Evolutionary conservation across 2,797 vertebrate species (phyloP).

Genomic region (Melanotaenia parkinsoni): DNA sequence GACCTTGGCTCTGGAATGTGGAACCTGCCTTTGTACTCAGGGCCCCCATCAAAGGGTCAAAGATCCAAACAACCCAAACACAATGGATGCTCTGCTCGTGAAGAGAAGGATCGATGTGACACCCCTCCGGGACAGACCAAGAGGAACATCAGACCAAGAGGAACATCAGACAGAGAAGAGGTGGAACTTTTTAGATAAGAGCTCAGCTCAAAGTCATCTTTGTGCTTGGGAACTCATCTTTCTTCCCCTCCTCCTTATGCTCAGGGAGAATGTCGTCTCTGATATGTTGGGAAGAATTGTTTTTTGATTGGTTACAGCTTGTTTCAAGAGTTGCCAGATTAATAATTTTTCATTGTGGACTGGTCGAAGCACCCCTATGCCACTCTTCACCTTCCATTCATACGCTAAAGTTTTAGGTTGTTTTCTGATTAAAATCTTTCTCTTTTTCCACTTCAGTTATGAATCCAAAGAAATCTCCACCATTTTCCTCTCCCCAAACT

Average conservation of each 20-base stretch:
- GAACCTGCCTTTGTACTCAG: background rate
- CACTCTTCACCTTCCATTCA: background rate
- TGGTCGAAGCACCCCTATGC: background rate
- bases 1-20: slow-evolving; percentile 1
- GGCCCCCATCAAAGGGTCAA: slow-evolving; percentile 1
- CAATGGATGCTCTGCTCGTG: background rate
- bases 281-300: background rate
- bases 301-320: background rate
- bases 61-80: background rate
- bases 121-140: background rate
- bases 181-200: background rate
- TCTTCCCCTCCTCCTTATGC: background rate
- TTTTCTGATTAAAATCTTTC: background rate
- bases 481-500: background rate
- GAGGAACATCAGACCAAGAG: background rate
- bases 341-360: background rate
- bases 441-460: background rate
- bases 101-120: background rate
- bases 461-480: too few species aligned
- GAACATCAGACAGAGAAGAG: background rate
- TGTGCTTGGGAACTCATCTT: background rate
- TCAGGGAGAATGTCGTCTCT: background rate
- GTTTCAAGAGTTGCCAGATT: background rate
- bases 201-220: background rate
- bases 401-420: background rate